Base-by-base conservation (phyloP, 2,888 invertebrate genomes). In the Dicyrtomina minuta region DNA sequence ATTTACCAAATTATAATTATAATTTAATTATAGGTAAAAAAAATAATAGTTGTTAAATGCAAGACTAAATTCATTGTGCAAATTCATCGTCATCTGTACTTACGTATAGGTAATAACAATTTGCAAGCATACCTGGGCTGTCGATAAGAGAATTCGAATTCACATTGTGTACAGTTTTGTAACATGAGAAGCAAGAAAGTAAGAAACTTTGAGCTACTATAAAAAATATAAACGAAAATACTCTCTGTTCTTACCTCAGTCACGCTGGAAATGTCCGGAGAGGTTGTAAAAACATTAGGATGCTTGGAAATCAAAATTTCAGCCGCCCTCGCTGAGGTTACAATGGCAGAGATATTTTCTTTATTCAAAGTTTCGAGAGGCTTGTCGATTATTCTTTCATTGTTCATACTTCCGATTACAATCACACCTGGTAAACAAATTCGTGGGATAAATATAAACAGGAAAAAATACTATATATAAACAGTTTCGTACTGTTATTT, bases 201-300 rank as follows among this genome's bases (percentile, higher is more conserved):
- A n/a, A n/a, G n/a, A n/a, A n/a, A n/a, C n/a, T n/a, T n/a, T n/a
- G n/a, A n/a, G n/a, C n/a, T n/a, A n/a, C n/a, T n/a, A n/a, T n/a
- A n/a, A n/a, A n/a, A n/a, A n/a, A n/a, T n/a, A n/a, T n/a, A n/a
- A n/a, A n/a, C n/a, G n/a, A n/a, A n/a, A n/a, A n/a, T n/a, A n/a
- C 60, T 13, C 13, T 13, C 43, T 41, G 20, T 17, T 51, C 6
- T 71, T 75, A 80, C 80, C 74, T 78, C 78, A 46, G 78, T 75
- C 0, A 79, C 78, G 58, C 79, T 78, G 68, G 77, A 77, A 62
- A 80, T 76, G 49, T 79, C 79, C 8, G 79, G 80, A 1, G 79
- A 78, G 13, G 80, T 79, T 1, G 79, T 79, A 49, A 80, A 77
- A 22, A 79, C 79, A 66, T 79, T 79, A 26, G 73, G 74, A 71